phyloP scores from a whole-genome alignment of 2,113 vertebrate genomes.

The Dipodomys stephensi region DNA sequence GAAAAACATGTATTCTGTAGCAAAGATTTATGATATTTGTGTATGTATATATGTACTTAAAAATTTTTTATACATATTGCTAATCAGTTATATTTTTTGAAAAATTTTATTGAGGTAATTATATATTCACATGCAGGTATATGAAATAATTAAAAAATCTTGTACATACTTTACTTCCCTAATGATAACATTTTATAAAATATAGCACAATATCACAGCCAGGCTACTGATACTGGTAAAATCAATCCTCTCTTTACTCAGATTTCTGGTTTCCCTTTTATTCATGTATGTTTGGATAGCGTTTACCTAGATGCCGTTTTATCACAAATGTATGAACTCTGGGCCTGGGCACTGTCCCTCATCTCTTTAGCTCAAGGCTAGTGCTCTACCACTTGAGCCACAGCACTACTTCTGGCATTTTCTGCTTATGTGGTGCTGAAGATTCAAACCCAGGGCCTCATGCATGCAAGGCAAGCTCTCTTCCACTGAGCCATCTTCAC shows the following conservation, averaged over 20 bases:
- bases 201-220: neutral
- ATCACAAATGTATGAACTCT: neutral
- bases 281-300: neutral
- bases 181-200: conserved; percentile 1
- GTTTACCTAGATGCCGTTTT: neutral
- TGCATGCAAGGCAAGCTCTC: too few species aligned
- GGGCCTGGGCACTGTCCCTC: too few species aligned
- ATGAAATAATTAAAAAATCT: neutral
- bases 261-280: neutral
- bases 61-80: neutral
- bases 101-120: neutral
- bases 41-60: neutral
- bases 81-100: neutral
- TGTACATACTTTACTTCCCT: neutral
- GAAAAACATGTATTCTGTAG: conserved; percentile 4
- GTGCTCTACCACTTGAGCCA: too few species aligned
- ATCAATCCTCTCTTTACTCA: neutral
- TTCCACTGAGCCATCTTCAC: too few species aligned
- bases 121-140: neutral
- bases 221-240: neutral
- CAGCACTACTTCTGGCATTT: too few species aligned
- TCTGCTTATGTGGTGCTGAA: too few species aligned
- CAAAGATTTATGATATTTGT: neutral
- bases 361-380: too few species aligned
- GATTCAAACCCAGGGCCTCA: too few species aligned